Base-by-base conservation (phyloP, 2,113 vertebrate species). In the Ptyas mucosa region DNA sequence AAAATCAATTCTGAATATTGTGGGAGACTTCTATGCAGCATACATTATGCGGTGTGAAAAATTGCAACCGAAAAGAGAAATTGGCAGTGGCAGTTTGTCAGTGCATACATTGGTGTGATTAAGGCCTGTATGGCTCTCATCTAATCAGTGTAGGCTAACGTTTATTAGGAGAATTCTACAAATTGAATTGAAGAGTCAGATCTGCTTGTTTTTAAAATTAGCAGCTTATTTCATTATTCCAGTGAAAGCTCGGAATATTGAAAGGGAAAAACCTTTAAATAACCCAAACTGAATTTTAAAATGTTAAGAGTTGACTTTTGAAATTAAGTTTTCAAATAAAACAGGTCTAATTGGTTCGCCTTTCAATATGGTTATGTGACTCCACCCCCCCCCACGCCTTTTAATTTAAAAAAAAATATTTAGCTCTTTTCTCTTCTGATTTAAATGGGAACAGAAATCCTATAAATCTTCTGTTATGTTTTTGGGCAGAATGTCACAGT, bases 341-440 rank as follows among this genome's bases (percentile, higher is more conserved):
- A 29, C 7, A 58, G 43, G 9, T 57, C 24, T 24, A 57, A 58
- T 85, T 89, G 26, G 53, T 57, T 92, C 1, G 89, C 49, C 18
- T 18, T 6, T 53, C 39, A 64, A 23, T 89, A 14, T 39, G 5
- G 3, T 75, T 75, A 18, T 34, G 89, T 24, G 20, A 54, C 29
- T 23, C 15, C 34, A 49, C 0, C 0, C 0, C 8, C 90, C 49
- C 0, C 0, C 0, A 90, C 64, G 15, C 87, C n/a, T 1, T 6
- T 51, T 88, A n/a, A 58, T 90, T 34, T 34, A 8, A 39, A 10
- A 8, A 39, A 10, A 57, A 58, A 21, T 43, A 21, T 81, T 81
- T 43, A 81, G 18, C 75, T 21, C 8, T 81, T 81, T 87, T 14
- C 9, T 43, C 51, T 26, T 26, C 6, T 55, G 21, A 58, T 29